These are phyloP conservation scores for Elgonia sp. DNA, from an alignment of 2,888 invertebrate genomes.

Conservation along the genomic window DNA sequence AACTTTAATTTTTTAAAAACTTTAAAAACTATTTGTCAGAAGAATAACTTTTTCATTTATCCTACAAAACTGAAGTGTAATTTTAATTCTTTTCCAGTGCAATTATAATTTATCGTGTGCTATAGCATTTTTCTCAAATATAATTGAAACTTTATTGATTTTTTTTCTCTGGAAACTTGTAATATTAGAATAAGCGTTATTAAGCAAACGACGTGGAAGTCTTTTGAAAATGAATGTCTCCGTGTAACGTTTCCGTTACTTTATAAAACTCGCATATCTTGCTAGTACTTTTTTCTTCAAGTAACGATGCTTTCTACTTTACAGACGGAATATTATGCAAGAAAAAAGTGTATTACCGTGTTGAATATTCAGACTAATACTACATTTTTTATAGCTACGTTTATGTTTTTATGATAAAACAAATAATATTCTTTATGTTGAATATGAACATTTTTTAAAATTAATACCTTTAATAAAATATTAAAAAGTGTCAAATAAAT, in stretches of 20 bases:
- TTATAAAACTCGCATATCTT: constrained; percentile 72
- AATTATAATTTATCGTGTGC: neutral
- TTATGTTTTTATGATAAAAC: constrained; percentile 40
- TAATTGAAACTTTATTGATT: constrained; percentile 46
- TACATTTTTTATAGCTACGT: constrained; percentile 28
- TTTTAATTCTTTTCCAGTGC: neutral
- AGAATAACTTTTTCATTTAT: neutral
- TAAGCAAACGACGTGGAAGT: constrained; percentile 65
- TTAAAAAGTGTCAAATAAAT: neutral
- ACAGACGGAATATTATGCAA: constrained; percentile 65
- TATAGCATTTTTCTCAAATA: neutral
- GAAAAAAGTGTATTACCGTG: constrained; percentile 38
- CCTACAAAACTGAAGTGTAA: neutral
- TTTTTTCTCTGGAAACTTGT: constrained; percentile 24
- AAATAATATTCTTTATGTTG: neutral
- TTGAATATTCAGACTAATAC: constrained; percentile 48
- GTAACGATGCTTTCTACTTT: constrained; percentile 71
- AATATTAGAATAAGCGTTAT: constrained; percentile 64
- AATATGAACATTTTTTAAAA: neutral
- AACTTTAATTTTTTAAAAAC: too few species aligned
- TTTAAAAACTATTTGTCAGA: too few species aligned
- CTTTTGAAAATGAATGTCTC: constrained; percentile 66
- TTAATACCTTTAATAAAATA: neutral
- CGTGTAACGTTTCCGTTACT: constrained; percentile 70
- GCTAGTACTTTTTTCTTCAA: constrained; percentile 66